Evolutionary conservation across 2,113 vertebrate species (phyloP), one percentile per base, ranked within the genome.

Genomic region (Murina feae): DNA sequence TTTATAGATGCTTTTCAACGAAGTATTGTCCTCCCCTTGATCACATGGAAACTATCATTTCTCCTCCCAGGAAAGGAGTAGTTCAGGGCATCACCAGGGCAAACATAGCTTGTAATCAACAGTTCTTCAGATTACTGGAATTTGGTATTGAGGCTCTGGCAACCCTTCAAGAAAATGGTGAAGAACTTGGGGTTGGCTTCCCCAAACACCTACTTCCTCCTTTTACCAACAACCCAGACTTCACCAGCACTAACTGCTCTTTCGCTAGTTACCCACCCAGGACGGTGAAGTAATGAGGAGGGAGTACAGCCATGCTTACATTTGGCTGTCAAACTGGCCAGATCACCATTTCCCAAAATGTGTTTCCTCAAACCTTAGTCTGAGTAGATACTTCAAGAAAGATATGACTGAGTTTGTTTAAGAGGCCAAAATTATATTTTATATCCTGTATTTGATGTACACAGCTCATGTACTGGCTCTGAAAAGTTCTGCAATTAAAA

Each of bases 101-200:
- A 78, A 90, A 47, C 14, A 23, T 4, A 78, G 71, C 51, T 71
- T 30, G 4, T 55, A 28, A 91, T 79, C 69, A 44, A 11, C 44
- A 76, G 23, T 80, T 83, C 51, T 55, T 93, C 4, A 55, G 51
- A 93, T 91, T 89, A 82, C 66, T 94, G 12, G 32, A 92, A 91
- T 95, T 53, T 79, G 9, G 10, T 82, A 28, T 23, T 9, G 37
- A 94, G 86, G 47, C 28, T 78, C 76, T 3, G 11, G 16, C 16
- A 44, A 2, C 20, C 51, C 42, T 68, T 79, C 30, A 21, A 44
- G 37, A 92, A 92, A 72, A 66, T n/a, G 35, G 20, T 28, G 10
- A 71, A 44, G 63, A 86, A 87, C 9, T 55, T 74, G n/a, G 39
- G 4, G 75, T 14, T 81, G 30, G 20, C 5, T 65, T 91, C 95